Evolutionary conservation across 2,113 vertebrate species (phyloP).

Genomic region (Archocentrus centrarchus): DNA sequence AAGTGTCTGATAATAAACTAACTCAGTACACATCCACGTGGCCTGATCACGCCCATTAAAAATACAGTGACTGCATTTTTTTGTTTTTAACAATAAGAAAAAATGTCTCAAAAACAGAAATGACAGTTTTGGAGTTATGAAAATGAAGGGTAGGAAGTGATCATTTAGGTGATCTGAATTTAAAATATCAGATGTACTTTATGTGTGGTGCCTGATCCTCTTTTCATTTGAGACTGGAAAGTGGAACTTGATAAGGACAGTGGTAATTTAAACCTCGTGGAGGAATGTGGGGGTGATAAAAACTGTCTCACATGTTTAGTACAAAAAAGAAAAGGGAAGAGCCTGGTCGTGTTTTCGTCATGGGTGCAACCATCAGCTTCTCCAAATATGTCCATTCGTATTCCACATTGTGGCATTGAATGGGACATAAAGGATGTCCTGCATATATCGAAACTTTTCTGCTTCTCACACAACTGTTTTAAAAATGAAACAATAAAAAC

Average conservation of each 20-base stretch:
- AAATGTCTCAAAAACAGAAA: rapidly evolving
- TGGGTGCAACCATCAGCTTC: slow-evolving; percentile 21
- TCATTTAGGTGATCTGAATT: slow-evolving; percentile 40
- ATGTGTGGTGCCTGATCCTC: slow-evolving; percentile 26
- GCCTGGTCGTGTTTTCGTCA: slow-evolving; percentile 47
- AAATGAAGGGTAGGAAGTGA: not conserved
- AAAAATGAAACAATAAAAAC: not conserved
- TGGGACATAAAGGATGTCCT: not conserved
- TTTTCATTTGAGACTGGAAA: slow-evolving; percentile 51
- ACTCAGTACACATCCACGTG: not conserved
- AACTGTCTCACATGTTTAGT: slow-evolving; percentile 20
- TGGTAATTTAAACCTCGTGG: slow-evolving; percentile 21
- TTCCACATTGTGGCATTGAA: not conserved
- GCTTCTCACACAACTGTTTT: not conserved
- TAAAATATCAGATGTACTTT: slow-evolving; percentile 40
- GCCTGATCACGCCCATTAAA: not conserved
- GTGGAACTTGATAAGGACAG: slow-evolving; percentile 76
- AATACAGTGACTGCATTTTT: not conserved
- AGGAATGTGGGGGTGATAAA: slow-evolving; percentile 45
- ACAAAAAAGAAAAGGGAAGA: slow-evolving; percentile 45
- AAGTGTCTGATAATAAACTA: not conserved
- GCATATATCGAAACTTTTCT: not conserved
- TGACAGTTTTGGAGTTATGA: not conserved
- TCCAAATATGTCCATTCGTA: slow-evolving; percentile 16
- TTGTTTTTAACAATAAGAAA: not conserved